These are phyloP conservation scores for Tetraneura akinire DNA, from an alignment of 1,140 invertebrate species.

Conservation along the genomic window DNA sequence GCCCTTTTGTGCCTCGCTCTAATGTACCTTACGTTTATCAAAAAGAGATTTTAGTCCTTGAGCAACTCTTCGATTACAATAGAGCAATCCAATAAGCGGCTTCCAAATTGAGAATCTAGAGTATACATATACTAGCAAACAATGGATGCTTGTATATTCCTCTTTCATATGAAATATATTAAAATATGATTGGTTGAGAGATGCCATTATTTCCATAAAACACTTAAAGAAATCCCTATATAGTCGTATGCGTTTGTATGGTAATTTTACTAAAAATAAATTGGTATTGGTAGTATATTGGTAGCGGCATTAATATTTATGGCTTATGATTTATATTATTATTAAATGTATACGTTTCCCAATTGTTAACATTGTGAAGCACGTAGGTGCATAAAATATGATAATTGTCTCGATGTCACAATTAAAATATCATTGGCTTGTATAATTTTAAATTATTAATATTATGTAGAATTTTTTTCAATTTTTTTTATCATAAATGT, in stretches of 20 bases:
- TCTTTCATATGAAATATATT: conserved; percentile 8
- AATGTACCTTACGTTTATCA: conserved; percentile 32
- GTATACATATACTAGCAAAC: not conserved
- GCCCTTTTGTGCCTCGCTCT: conserved; percentile 1
- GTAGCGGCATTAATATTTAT: too few species aligned
- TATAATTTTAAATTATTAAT: too few species aligned
- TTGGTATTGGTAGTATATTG: not conserved
- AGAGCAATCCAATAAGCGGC: conserved; percentile 8
- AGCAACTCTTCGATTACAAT: not conserved
- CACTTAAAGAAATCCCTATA: not conserved
- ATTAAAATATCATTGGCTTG: too few species aligned
- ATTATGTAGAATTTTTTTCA: too few species aligned
- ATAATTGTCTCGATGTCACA: too few species aligned
- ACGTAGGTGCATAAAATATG: too few species aligned
- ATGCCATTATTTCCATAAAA: conserved; percentile 1
- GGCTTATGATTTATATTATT: too few species aligned
- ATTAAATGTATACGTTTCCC: too few species aligned
- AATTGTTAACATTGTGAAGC: too few species aligned
- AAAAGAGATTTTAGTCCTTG: conserved; percentile 1
- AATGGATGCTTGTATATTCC: conserved; percentile 38
- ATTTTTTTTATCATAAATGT: too few species aligned
- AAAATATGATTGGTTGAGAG: conserved; percentile 28
- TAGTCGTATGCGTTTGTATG: conserved; percentile 19
- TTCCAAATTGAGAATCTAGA: conserved; percentile 36
- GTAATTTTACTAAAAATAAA: conserved; percentile 8